phyloP scores from a whole-genome alignment of 2,797 vertebrate species.

The Sebastes elongatus region DNA sequence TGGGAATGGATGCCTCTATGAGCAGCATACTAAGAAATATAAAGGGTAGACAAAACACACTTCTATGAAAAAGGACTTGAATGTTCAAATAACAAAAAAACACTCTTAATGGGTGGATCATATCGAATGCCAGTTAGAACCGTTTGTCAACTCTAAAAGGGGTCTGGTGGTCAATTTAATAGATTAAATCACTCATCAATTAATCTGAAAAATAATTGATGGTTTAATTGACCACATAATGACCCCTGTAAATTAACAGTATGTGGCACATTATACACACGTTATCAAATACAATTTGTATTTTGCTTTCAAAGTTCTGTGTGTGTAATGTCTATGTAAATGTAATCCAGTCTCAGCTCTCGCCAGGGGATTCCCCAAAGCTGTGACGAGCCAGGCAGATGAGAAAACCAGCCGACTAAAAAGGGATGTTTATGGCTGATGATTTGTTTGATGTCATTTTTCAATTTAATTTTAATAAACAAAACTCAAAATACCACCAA shows the following conservation, averaged over 20 bases:
- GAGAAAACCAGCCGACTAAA: neutral
- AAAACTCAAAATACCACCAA: neutral
- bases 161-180: neutral
- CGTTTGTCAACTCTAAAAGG: neutral
- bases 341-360: neutral
- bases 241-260: neutral
- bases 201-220: neutral
- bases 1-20: neutral
- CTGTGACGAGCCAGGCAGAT: neutral
- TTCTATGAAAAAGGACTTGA: neutral
- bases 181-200: neutral
- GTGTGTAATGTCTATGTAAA: neutral
- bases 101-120: neutral
- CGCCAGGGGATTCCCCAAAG: neutral
- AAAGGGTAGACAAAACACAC: neutral
- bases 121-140: neutral
- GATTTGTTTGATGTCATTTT: neutral
- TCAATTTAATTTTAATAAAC: neutral
- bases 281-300: neutral
- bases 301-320: neutral
- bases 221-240: neutral
- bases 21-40: neutral
- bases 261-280: neutral
- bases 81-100: neutral
- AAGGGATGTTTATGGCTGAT: neutral